Evolutionary conservation across 2,797 vertebrate species (phyloP), one percentile per base, ranked within the genome.

Genomic region (Pygocentrus nattereri): DNA sequence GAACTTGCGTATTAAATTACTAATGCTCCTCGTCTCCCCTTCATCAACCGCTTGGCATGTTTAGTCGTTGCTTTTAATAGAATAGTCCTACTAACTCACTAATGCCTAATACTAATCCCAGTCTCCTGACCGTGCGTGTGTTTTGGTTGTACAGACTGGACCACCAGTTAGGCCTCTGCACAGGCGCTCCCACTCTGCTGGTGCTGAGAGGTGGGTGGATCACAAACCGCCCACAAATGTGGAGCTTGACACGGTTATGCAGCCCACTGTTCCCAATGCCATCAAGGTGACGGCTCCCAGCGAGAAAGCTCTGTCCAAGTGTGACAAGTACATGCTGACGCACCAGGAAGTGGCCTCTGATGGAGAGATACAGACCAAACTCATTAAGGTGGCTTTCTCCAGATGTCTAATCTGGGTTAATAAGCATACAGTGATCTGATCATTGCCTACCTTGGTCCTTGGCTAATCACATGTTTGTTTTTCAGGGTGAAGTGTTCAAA

Each of bases 261-360:
- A 99, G 94, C 97, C 97, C 0, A 92, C 95, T 21, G 92, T 99
- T 76, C 96, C 96, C 58, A 94, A 97, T 0, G 89, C 98, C 91
- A 96, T 99, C 94, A 97, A 96, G 2, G 96, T 99, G 52, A 94
- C 92, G 0, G 85, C 95, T 1, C 95, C 98, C 21, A 98, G 85
- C 0, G 96, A 98, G 91, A 98, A 95, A 88, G 96, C 95, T 0
- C 93, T 99, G 89, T 95, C 98, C 8, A 96, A 97, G 88, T 98
- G 97, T 77, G 97, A 99, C 93, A 95, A 96, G 91, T 99, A 99
- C 25, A 95, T 98, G 93, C 93, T 99, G 86, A 99, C 97, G 0
- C 98, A 99, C 91, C 98, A 99, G 93, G 97, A 99, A 89, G 86
- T 99, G 47, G 97, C 97, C 38, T 98, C 98, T 0, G 97, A 99